Evolutionary conservation across 2,888 invertebrate genomes (phyloP).

Genomic region (Chrysolina oricalcia): DNA sequence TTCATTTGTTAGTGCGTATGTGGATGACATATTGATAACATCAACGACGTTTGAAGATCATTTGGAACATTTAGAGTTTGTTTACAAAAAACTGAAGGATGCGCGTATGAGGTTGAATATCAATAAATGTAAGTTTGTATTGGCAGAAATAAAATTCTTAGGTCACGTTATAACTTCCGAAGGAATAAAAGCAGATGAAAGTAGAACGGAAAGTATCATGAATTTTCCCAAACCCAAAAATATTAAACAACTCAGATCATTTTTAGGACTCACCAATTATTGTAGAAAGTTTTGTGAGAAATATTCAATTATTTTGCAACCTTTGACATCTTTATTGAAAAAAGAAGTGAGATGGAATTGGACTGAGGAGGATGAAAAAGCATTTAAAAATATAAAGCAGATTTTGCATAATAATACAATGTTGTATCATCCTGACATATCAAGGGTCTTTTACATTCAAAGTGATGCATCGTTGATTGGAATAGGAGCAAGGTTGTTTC

Average conservation of each 20-base stretch:
- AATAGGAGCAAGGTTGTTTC: conserved; percentile 12
- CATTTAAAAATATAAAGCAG: neutral
- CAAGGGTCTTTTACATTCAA: neutral
- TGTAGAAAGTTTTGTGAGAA: conserved; percentile 34
- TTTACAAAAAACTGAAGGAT: conserved; percentile 20
- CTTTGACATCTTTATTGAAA: neutral
- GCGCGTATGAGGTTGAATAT: conserved; percentile 33
- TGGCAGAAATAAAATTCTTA: conserved; percentile 18
- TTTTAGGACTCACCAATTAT: conserved; percentile 41
- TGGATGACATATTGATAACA: conserved; percentile 21
- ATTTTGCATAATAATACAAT: conserved; percentile 1
- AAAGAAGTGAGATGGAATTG: neutral
- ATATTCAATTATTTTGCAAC: too few species aligned
- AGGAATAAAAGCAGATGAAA: conserved; percentile 30
- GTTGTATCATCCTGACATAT: neutral
- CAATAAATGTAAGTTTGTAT: conserved; percentile 27
- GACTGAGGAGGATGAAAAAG: neutral
- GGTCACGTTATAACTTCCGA: conserved; percentile 28
- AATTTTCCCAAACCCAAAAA: conserved; percentile 38
- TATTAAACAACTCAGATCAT: conserved; percentile 32
- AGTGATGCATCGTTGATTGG: conserved; percentile 1
- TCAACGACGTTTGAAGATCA: conserved; percentile 5
- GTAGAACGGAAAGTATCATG: conserved; percentile 25
- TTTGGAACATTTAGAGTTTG: conserved; percentile 26
- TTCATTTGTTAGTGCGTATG: neutral